These are phyloP conservation scores for Opisthocomus hoazin DNA, from an alignment of 2,113 vertebrate genomes.

Conservation along the genomic window DNA sequence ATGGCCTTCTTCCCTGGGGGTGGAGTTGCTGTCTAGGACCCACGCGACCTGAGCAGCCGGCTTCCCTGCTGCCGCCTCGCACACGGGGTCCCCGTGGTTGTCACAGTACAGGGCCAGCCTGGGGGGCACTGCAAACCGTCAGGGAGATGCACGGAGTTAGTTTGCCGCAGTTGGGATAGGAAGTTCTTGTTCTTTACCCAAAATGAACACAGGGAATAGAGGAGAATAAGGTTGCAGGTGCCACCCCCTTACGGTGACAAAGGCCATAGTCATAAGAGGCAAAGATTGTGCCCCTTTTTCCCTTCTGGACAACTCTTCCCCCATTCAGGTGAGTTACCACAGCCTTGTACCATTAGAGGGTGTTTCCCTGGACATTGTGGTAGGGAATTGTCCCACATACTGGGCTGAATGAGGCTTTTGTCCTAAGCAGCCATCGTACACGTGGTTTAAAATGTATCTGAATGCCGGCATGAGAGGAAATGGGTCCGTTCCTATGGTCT, in stretches of 20 bases:
- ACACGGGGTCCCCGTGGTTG: not conserved
- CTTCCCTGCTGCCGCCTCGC: not conserved
- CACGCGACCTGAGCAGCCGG: not conserved
- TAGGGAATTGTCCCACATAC: not conserved
- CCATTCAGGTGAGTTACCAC: no score
- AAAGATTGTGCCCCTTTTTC: rapidly evolving
- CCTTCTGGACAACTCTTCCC: not conserved
- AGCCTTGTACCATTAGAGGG: not conserved
- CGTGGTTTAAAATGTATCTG: not conserved
- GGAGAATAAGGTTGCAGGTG: not conserved
- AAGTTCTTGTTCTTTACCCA: not conserved
- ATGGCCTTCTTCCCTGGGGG: not conserved
- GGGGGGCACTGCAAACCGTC: not conserved
- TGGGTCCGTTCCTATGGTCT: not conserved
- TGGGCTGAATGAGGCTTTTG: not conserved
- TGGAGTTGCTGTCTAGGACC: not conserved
- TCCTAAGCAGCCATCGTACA: not conserved
- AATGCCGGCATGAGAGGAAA: not conserved
- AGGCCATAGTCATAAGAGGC: not conserved
- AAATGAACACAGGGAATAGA: not conserved
- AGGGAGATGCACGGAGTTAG: not conserved
- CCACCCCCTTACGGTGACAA: rapidly evolving
- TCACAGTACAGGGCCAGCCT: not conserved
- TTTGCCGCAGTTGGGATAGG: not conserved
- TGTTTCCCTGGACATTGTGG: not conserved